A percentile compares a stretch with the other conserved stretches of the same genome.
phyloP scores from a whole-genome alignment of 2,113 vertebrate species.

The Archilochus colubris region DNA sequence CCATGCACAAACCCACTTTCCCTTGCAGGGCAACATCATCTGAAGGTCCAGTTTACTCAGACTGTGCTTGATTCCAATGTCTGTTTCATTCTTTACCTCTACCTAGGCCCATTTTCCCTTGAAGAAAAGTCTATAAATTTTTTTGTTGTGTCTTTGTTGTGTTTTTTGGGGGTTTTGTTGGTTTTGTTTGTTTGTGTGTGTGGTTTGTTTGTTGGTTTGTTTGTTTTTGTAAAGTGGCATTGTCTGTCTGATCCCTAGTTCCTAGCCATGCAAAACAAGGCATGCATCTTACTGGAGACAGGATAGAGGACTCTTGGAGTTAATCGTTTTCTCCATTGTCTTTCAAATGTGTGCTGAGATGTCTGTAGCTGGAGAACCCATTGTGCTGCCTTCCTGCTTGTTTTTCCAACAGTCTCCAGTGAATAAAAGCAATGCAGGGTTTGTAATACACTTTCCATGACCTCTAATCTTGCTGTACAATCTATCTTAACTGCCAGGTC shows the following conservation, averaged over 20 bases:
- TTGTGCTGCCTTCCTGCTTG: slow-evolving; percentile 71
- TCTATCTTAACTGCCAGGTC: slow-evolving; percentile 24
- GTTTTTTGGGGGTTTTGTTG: too few species aligned
- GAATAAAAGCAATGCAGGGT: slow-evolving; percentile 51
- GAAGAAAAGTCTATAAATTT: neutral
- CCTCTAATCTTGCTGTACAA: slow-evolving; percentile 36
- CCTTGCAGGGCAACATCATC: neutral
- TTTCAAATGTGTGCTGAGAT: slow-evolving; percentile 58
- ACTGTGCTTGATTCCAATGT: neutral
- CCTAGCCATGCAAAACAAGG: slow-evolving; percentile 45
- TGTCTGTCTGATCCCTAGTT: slow-evolving; percentile 29
- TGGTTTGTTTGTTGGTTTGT: too few species aligned
- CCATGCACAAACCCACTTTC: neutral
- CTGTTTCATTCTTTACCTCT: neutral
- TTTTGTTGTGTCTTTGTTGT: neutral
- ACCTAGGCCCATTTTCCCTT: slow-evolving; percentile 14
- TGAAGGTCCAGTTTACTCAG: neutral
- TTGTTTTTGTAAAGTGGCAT: neutral
- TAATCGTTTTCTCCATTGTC: slow-evolving; percentile 69
- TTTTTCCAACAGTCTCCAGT: slow-evolving; percentile 64
- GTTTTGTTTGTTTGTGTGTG: too few species aligned
- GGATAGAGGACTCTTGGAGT: slow-evolving; percentile 64
- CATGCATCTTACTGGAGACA: slow-evolving; percentile 61
- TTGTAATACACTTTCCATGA: slow-evolving; percentile 61
- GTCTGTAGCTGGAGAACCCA: slow-evolving; percentile 32